Evolutionary conservation across 2,113 vertebrate genomes (phyloP), one percentile per base, ranked within the genome.

Genomic region (Oxyura jamaicensis): DNA sequence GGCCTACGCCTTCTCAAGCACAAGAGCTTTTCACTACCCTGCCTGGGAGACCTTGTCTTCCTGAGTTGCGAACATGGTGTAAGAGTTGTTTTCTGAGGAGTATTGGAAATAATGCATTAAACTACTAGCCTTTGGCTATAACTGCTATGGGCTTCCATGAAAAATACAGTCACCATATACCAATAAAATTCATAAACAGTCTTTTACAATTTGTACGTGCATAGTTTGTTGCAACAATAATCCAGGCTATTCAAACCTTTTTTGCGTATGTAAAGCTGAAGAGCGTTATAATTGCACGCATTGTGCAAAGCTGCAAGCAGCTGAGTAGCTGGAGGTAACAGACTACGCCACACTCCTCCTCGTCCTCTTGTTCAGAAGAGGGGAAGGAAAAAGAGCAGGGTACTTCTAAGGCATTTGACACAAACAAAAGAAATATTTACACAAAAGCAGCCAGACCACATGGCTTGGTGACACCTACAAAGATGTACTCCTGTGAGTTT

Each of bases 401-500:
- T 67, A 95, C 65, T 92, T 95, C 85, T 75, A 65, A 93, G 73
- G 89, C 85, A 96, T 95, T 86, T 95, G 86, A 91, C 86, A 96
- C 91, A 95, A 97, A 98, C 96, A 97, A 97, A 98, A 97, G 95
- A 94, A 97, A 93, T 95, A 96, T 96, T 98, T 97, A 96, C 93
- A 97, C 96, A 97, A 94, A 98, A 97, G 96, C 42, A 7, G 93
- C 63, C 65, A 67, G 97, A 96, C 97, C 98, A 98, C 98, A 98
- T 96, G 97, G 97, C 80, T 96, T 96, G 95, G 95, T 97, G 96
- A 98, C 97, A 98, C 97, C 97, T 97, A 97, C 94, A 93, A 96
- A 97, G 97, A 92, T 86, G 93, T 87, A 96, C 96, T 82, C 82
- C 95, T 89, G 78, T 71, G 93, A 97, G 91, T 95, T 97, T 96